Evolutionary conservation across 2,113 vertebrate species (phyloP).

Genomic region (Oenanthe oenanthe): DNA sequence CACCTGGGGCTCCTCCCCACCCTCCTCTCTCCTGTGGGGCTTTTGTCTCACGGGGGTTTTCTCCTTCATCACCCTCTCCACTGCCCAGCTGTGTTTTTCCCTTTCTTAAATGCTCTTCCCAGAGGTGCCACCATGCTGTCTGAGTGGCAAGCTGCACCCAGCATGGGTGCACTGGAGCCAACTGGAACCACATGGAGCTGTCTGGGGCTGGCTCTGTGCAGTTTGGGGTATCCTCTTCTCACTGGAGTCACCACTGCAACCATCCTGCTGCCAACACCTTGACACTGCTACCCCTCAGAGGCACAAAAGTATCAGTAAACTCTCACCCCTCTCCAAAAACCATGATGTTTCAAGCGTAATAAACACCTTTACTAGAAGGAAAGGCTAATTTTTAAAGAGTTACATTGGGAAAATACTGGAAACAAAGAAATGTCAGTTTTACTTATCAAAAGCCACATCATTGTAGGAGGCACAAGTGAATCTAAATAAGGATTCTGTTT

Average conservation of each 20-base stretch:
- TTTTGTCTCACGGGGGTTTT: neutral
- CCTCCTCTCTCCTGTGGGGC: accelerated
- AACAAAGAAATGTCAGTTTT: neutral
- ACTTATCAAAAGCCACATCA: neutral
- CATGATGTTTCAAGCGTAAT: neutral
- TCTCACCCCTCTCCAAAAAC: neutral
- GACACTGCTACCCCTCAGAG: neutral
- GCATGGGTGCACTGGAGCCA: accelerated
- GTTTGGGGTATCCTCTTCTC: neutral
- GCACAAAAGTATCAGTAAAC: neutral
- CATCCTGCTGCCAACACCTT: neutral
- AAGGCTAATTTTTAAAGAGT: neutral
- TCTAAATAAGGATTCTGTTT: neutral
- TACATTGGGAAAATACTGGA: neutral
- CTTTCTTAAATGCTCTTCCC: neutral
- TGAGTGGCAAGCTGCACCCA: accelerated
- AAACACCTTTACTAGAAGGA: neutral
- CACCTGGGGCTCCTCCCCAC: neutral
- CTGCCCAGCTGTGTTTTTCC: accelerated
- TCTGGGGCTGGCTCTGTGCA: neutral
- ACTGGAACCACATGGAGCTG: neutral
- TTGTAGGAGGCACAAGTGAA: neutral
- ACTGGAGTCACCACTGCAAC: too few relatives aligned
- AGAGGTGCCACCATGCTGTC: neutral
- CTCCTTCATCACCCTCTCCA: neutral